These are phyloP conservation scores for Eupithecia abbreviata DNA, from an alignment of 2,888 invertebrate species.

Conservation along the genomic window DNA sequence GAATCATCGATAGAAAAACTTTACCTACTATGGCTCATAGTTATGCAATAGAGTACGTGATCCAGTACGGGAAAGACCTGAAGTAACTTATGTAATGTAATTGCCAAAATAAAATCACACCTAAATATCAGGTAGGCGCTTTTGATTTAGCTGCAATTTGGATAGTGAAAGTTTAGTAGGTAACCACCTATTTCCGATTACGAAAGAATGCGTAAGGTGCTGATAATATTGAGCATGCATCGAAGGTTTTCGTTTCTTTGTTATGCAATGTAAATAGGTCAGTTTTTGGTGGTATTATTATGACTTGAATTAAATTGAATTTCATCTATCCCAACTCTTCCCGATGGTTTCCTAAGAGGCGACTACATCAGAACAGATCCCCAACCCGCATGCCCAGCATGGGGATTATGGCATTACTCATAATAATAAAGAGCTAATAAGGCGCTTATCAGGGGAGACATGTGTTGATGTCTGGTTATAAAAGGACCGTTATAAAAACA, in stretches of 20 bases:
- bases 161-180: conserved; percentile 67
- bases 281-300: conserved; percentile 12
- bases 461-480: neutral
- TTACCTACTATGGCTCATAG: conserved; percentile 56
- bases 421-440: neutral
- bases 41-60: conserved; percentile 81
- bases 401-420: neutral
- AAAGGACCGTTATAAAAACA: neutral
- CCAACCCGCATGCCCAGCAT: neutral
- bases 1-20: conserved; percentile 75
- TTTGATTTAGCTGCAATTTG: conserved; percentile 64
- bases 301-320: neutral
- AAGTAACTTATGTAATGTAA: conserved; percentile 74
- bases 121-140: conserved; percentile 52
- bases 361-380: neutral
- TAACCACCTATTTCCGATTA: conserved; percentile 46
- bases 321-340: neutral
- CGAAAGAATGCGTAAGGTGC: conserved; percentile 45
- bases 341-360: neutral
- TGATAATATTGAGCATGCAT: conserved; percentile 31
- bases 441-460: neutral
- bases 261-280: conserved; percentile 30
- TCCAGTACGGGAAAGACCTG: conserved; percentile 66
- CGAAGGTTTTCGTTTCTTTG: conserved; percentile 26
- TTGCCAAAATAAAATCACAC: conserved; percentile 76